Evolutionary conservation across 2,888 invertebrate genomes (phyloP), one percentile per base, ranked within the genome.

Genomic region (Notocelia uddmanniana): DNA sequence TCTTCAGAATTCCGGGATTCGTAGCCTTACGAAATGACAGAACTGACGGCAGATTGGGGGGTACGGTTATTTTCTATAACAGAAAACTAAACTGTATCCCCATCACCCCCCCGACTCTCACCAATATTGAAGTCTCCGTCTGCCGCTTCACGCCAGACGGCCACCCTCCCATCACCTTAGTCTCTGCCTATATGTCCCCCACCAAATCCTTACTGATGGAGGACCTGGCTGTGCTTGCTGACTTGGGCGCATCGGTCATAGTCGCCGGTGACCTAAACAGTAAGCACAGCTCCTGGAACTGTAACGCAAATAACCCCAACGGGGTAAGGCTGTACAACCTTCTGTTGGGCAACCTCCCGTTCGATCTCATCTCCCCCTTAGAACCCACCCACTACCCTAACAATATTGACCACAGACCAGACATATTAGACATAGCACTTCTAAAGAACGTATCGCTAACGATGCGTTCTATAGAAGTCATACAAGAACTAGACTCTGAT

Each of bases 211-310:
- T 57, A 3, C 58, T 58, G 2, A 34, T 19, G 11, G 19, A 19
- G 3, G 19, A 58, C 19, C 19, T 58, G 5, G 11, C 10, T 0
- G 18, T 5, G 11, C 18, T 58, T 13, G 19, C 45, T 10, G n/a
- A 0, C 0, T 13, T 62, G 0, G 62, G 62, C 0, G 6, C 60
- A 0, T 62, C 60, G 1, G 62, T 60, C 60, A 45, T 62, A 0
- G 8, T 60, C 26, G 62, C 58, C 3, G 62, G 62, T 5, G 62
- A 62, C 21, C 15, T 63, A 1, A 63, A 58, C 19, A 18, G 18
- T 13, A 58, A 58, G 18, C 58, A 58, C 19, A 1, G 0, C 3
- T 37, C 11, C 6, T 63, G 52, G 52, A 52, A 21, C 8, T 63
- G 50, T 2, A 11, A 9, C 0, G 48, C 50, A 0, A 10, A 11